Evolutionary conservation across 2,797 vertebrate species (phyloP).

Genomic region (Myotis planiceps): DNA sequence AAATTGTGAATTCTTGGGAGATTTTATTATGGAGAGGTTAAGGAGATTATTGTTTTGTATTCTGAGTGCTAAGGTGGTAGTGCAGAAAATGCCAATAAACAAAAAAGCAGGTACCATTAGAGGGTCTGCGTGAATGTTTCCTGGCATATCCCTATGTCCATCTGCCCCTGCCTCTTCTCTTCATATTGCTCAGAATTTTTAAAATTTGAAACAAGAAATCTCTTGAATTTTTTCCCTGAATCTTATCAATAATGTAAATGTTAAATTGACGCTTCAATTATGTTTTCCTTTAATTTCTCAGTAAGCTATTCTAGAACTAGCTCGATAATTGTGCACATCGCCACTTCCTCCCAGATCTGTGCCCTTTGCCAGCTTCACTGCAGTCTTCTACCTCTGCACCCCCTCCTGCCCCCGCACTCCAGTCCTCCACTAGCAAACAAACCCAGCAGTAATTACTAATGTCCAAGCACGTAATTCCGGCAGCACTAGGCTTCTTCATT

Average conservation of each 20-base stretch:
- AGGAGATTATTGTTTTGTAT: slow-evolving; percentile 29
- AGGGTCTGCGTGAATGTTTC: background rate
- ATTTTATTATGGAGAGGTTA: slow-evolving; percentile 2
- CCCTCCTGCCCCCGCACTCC: background rate
- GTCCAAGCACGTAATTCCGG: slow-evolving; percentile 85
- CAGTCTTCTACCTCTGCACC: slow-evolving; percentile 82
- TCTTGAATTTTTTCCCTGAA: background rate
- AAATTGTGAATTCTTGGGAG: slow-evolving; percentile 25
- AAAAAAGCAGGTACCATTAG: background rate
- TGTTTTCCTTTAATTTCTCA: slow-evolving; percentile 44
- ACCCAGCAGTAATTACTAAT: slow-evolving; percentile 83
- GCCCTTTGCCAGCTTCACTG: slow-evolving; percentile 73
- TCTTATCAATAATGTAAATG: slow-evolving; percentile 23
- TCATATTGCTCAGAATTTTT: slow-evolving; percentile 20
- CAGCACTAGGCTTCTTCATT: slow-evolving; percentile 76
- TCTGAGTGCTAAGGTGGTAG: background rate
- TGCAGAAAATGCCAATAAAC: slow-evolving; percentile 29
- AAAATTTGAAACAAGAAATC: slow-evolving; percentile 47
- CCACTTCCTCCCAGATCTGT: slow-evolving; percentile 13
- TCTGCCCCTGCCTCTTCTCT: slow-evolving; percentile 33
- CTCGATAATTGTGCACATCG: background rate
- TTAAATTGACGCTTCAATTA: slow-evolving; percentile 1
- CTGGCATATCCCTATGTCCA: background rate
- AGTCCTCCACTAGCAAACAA: slow-evolving; percentile 80
- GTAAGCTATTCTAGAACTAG: slow-evolving; percentile 32